Evolutionary conservation across 2,888 invertebrate genomes (phyloP).

Genomic region (Biston stratarius): DNA sequence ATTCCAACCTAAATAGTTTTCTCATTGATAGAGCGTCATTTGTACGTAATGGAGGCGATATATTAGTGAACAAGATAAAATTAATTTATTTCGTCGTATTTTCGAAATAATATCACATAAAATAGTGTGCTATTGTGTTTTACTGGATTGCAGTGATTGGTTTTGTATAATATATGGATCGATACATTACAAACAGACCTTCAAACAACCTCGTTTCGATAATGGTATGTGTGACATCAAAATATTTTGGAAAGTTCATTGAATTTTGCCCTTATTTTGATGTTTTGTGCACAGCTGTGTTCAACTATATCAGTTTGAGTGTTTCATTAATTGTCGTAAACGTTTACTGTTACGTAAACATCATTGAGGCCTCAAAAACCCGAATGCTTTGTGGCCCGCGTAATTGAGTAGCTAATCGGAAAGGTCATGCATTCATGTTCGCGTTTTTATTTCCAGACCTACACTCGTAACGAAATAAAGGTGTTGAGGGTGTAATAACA

Average conservation of each 20-base stretch:
- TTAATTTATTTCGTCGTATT: constrained; percentile 65
- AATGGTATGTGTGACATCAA: constrained; percentile 86
- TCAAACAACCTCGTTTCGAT: constrained; percentile 76
- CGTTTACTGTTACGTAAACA: constrained; percentile 29
- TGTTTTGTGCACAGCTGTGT: constrained; percentile 44
- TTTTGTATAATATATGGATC: constrained; percentile 71
- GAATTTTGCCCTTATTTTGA: constrained; percentile 56
- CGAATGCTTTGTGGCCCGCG: constrained; percentile 82
- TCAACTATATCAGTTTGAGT: constrained; percentile 40
- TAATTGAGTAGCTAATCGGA: constrained; percentile 84
- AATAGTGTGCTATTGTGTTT: constrained; percentile 63
- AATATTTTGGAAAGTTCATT: constrained; percentile 86
- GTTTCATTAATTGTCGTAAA: constrained; percentile 38
- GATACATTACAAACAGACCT: constrained; percentile 58
- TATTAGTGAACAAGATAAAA: constrained; percentile 70
- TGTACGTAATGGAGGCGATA: constrained; percentile 89
- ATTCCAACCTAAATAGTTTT: constrained; percentile 69
- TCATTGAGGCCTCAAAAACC: constrained; percentile 52
- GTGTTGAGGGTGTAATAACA: constrained; percentile 43
- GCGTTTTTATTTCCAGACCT: constrained; percentile 78
- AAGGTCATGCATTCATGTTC: constrained; percentile 84
- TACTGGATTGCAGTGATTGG: constrained; percentile 73
- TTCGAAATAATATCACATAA: constrained; percentile 68
- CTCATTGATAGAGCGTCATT: constrained; percentile 87
- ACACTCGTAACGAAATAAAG: constrained; percentile 56